These are phyloP conservation scores for Eidolon helvum DNA, from an alignment of 2,113 vertebrate species.

Conservation along the genomic window DNA sequence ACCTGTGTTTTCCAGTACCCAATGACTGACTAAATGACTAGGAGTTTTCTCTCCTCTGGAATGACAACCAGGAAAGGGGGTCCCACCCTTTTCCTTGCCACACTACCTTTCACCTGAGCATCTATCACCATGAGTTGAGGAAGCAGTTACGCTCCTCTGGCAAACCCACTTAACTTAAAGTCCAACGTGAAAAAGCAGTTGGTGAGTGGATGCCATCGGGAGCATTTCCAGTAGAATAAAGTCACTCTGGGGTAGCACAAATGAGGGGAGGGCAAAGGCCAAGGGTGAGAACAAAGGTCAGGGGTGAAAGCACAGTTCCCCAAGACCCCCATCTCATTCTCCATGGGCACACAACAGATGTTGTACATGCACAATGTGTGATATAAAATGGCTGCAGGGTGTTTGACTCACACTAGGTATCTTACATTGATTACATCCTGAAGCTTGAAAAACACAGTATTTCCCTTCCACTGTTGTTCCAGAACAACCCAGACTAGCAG, in stretches of 20 bases:
- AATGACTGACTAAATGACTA: background rate
- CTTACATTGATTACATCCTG: background rate
- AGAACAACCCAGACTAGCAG: background rate
- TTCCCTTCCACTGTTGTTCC: background rate
- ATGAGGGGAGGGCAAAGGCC: background rate
- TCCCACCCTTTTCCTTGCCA: background rate
- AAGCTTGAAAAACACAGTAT: background rate
- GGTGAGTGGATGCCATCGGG: background rate
- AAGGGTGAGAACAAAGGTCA: background rate
- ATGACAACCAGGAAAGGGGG: background rate
- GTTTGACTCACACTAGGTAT: background rate
- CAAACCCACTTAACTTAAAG: background rate
- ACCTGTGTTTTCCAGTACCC: background rate
- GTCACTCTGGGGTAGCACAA: background rate
- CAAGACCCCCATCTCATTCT: background rate
- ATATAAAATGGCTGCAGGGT: background rate
- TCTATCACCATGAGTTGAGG: background rate
- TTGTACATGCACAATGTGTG: accelerated
- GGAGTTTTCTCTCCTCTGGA: background rate
- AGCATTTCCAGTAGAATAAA: background rate
- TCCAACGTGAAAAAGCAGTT: background rate
- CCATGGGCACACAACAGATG: background rate
- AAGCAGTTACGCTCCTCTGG: background rate
- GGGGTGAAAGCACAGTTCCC: background rate
- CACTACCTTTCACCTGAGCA: background rate